Base-by-base conservation (phyloP, 2,888 invertebrate genomes). In the Eupithecia subumbrata region DNA sequence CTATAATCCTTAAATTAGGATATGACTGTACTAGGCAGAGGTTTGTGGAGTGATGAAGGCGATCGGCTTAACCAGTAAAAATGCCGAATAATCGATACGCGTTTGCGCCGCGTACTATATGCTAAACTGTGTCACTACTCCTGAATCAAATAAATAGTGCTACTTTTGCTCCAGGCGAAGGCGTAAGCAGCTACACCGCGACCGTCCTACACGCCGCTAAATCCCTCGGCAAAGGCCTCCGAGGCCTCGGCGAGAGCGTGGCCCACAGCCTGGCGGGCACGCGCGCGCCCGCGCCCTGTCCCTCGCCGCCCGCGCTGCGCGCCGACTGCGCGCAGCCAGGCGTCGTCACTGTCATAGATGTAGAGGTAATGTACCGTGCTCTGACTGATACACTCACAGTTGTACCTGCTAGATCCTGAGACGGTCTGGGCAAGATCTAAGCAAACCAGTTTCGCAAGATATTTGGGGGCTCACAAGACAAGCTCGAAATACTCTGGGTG, bases 121-220 rank as follows among this genome's bases (percentile, higher is more conserved):
- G n/a, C n/a, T n/a, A n/a, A n/a, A n/a, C n/a, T n/a, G n/a, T n/a
- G n/a, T n/a, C n/a, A n/a, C n/a, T n/a, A n/a, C n/a, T n/a, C n/a
- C n/a, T 48, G 56, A 56, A 56, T 11, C 52, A 34, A 64, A 64
- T 64, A 7, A 34, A 34, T 18, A 67, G 9, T 67, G 8, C 0
- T 34, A 34, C 5, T 64, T 64, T 64, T 63, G 16, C 11, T 12
- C 0, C 88, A 94, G 95, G 96, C 40, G 98, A 98, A 89, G 98
- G 98, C 18, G 97, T 97, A 18, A 97, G 98, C 86, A 97, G 97
- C 88, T 98, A 98, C 84, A 98, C 99, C 68, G 99, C 99, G 1
- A 98, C 98, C 0, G 98, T 99, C 72, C 96, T 99, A 14, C 98
- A 98, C 92, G 99, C 98, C 2, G 99, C 99, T 25, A 99, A 99